Evolutionary conservation across 2,888 invertebrate genomes (phyloP).

Genomic region (Pristionchus maxplancki): DNA sequence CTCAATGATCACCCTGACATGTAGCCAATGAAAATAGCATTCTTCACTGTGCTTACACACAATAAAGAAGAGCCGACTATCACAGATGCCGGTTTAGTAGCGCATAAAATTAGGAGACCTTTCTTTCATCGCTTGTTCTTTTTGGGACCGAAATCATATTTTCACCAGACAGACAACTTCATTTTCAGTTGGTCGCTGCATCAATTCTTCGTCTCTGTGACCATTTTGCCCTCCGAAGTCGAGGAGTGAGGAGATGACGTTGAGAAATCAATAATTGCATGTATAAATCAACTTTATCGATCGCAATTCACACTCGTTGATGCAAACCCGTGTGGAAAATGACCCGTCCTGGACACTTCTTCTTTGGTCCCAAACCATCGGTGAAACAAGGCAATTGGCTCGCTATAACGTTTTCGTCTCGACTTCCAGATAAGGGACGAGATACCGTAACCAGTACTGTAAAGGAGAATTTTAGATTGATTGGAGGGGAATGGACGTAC

Average conservation of each 20-base stretch:
- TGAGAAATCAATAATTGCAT: not conserved
- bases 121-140: not conserved
- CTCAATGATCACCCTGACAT: too few species aligned
- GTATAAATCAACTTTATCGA: constrained; percentile 28
- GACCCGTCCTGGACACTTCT: not conserved
- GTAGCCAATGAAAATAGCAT: not conserved
- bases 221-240: not conserved
- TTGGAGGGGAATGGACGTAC: constrained; percentile 55
- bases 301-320: not conserved
- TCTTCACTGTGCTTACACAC: too few species aligned
- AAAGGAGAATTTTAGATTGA: constrained; percentile 46
- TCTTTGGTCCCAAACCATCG: not conserved
- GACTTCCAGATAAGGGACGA: constrained; percentile 57
- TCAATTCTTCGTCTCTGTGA: constrained; percentile 18
- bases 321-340: not conserved
- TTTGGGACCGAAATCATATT: too few species aligned
- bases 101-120: not conserved
- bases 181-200: constrained; percentile 1
- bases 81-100: not conserved
- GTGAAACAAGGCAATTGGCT: not conserved
- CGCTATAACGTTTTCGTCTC: constrained; percentile 33
- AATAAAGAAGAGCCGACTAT: not conserved
- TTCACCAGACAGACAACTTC: too few species aligned
- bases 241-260: not conserved
- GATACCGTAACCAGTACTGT: constrained; percentile 60